Evolutionary conservation across 2,113 vertebrate species (phyloP).

Genomic region (Sinocyclocheilus grahami): DNA sequence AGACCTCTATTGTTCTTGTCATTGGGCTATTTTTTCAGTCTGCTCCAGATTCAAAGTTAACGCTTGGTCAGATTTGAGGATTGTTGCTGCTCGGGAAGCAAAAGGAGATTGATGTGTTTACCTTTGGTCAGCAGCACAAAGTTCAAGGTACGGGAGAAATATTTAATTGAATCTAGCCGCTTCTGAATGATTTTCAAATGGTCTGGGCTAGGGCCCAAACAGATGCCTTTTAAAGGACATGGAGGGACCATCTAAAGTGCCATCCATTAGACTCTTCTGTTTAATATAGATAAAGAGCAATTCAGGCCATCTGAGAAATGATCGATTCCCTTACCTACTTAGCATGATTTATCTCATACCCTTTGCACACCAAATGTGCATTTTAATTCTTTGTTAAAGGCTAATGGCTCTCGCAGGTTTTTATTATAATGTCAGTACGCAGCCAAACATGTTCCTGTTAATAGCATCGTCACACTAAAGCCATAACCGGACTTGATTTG

Average conservation of each 20-base stretch:
- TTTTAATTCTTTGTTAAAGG: conserved; percentile 58
- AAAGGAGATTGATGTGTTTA: conserved; percentile 62
- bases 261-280: conserved; percentile 54
- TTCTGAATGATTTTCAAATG: conserved; percentile 55
- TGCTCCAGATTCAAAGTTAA: conserved; percentile 50
- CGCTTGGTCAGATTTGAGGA: conserved; percentile 53
- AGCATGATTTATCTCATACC: conserved; percentile 53
- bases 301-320: conserved; percentile 50
- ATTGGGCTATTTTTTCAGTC: conserved; percentile 37
- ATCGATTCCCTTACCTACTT: conserved; percentile 50
- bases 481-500: conserved; percentile 52
- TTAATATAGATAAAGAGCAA: conserved; percentile 58
- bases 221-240: conserved; percentile 55
- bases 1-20: conserved; percentile 42
- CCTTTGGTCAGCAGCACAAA: conserved; percentile 52
- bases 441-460: conserved; percentile 45
- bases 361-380: conserved; percentile 49
- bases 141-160: conserved; percentile 56
- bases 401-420: conserved; percentile 54
- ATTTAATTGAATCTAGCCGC: conserved; percentile 53
- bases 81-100: conserved; percentile 53
- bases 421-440: conserved; percentile 47
- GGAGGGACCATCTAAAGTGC: conserved; percentile 51
- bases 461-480: conserved; percentile 44
- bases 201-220: conserved; percentile 44